A percentile compares a stretch with the other conserved stretches of the same genome.
Conservation (phyloP, 2,888 invertebrate species). For the Phoenoteleia sp. region DNA sequence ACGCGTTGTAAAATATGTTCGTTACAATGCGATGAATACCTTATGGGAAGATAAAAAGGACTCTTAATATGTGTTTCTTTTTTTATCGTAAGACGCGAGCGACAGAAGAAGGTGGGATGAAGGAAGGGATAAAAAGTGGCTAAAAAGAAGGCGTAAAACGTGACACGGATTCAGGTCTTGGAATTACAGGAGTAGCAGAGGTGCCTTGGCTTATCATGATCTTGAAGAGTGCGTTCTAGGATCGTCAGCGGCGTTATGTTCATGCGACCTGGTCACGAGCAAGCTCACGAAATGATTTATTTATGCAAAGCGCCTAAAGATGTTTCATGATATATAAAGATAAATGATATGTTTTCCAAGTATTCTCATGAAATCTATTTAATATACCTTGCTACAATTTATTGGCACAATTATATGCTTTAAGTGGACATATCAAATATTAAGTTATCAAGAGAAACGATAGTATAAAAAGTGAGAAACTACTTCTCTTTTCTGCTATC, state of each 20-base stretch:
- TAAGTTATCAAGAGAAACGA: too few species aligned
- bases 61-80: constrained; percentile 55
- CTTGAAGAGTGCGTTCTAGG: constrained; percentile 43
- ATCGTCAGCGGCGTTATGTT: constrained; percentile 23
- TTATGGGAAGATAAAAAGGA: constrained; percentile 56
- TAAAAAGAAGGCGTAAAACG: constrained; percentile 56
- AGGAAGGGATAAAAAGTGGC: constrained; percentile 11
- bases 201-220: constrained; percentile 54
- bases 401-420: too few species aligned
- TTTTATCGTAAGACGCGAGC: constrained; percentile 46
- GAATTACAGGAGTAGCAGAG: constrained; percentile 58
- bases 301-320: constrained; percentile 33
- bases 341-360: constrained; percentile 12
- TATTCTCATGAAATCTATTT: background rate
- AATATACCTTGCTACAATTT: too few species aligned
- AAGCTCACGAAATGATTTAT: constrained; percentile 46
- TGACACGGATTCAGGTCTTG: constrained; percentile 58
- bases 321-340: constrained; percentile 10
- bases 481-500: too few species aligned
- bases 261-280: constrained; percentile 55
- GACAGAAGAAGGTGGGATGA: background rate
- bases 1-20: constrained; percentile 52
- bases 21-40: constrained; percentile 56
- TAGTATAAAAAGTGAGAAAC: too few species aligned
- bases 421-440: too few species aligned